Base-by-base conservation (phyloP, 2,797 vertebrate genomes). In the Lacerta agilis region DNA sequence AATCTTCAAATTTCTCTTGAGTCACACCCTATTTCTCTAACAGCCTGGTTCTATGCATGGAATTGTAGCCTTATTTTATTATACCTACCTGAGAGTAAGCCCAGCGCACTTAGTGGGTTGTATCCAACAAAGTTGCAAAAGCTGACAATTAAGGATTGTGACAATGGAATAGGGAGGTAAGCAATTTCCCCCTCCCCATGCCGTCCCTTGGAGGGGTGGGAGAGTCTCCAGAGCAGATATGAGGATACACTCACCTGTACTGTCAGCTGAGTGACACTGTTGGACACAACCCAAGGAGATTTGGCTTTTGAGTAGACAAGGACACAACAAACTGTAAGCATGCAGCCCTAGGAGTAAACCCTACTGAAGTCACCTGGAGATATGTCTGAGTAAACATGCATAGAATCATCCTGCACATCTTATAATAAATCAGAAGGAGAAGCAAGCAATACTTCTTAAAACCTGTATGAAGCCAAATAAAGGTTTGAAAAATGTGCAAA, bases 391-490 rank as follows among this genome's bases (percentile, higher is more conserved):
- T 73, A 73, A 17, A 38, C 33, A 9, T 73, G 33, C 72, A n/a
- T 55, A 55, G 25, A 11, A n/a, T 55, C 27, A n/a, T 55, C 7
- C 23, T 55, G 45, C 77, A 79, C 15, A 5, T 29, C 38, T 8
- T 41, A 36, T 87, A 79, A 76, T 36, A 13, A 0, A 87, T 58
- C 3, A 55, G 55, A 94, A 58, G 88, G 89, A 81, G 2, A 90
- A 85, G 3, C 8, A 0, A 10, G 1, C 33, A 38, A 27, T 9
- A 33, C 27, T n/a, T 77, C 25, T 86, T 84, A 29, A 29, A 82
- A 25, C 73, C 82, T 73, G 1, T 72, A 73, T 11, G 6, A 9
- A 33, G 64, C 25, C 71, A 73, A 82, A 2, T 87, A 86, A 83
- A 5, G 0, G 23, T 41, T 18, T 79, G n/a, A 36, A 79, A 36